These are phyloP conservation scores for Petrolisthes cinctipes DNA, from an alignment of 2,888 invertebrate species.

Conservation along the genomic window DNA sequence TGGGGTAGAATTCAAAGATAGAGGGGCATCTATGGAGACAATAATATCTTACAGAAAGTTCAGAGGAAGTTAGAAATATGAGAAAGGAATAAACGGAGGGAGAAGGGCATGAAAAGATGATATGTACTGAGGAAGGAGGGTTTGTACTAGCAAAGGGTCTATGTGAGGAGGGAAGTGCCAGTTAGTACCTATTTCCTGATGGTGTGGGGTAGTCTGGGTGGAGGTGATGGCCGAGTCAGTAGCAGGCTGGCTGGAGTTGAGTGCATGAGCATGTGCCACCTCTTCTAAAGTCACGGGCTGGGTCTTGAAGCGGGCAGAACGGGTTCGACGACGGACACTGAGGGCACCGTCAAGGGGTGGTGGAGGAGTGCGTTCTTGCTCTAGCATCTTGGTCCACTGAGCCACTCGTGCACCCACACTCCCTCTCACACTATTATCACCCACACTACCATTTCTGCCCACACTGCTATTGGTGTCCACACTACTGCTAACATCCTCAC, in stretches of 20 bases:
- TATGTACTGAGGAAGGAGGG: too few relatives aligned
- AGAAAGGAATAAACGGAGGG: too few relatives aligned
- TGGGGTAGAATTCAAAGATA: too few relatives aligned
- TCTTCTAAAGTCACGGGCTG: conserved; percentile 82
- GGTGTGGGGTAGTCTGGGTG: conserved; percentile 26
- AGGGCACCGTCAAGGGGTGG: conserved; percentile 48
- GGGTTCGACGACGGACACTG: conserved; percentile 66
- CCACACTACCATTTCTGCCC: background rate
- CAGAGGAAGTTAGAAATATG: too few relatives aligned
- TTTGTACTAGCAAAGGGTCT: too few relatives aligned
- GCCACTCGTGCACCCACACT: conserved; percentile 64
- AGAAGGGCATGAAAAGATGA: too few relatives aligned
- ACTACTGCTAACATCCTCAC: background rate
- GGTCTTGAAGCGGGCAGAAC: conserved; percentile 77
- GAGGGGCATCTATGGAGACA: too few relatives aligned
- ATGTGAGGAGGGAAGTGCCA: conserved; percentile 24
- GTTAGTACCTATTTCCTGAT: conserved; percentile 61
- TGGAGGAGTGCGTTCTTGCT: conserved; percentile 50
- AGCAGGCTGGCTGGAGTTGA: conserved; percentile 42
- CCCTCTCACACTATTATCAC: conserved; percentile 33
- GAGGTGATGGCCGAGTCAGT: conserved; percentile 11
- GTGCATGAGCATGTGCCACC: conserved; percentile 75
- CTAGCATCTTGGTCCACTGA: conserved; percentile 57
- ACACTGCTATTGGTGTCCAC: conserved; percentile 14
- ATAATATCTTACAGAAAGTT: too few relatives aligned